phyloP scores from a whole-genome alignment of 1,140 invertebrate species.

The Pinna nobilis region DNA sequence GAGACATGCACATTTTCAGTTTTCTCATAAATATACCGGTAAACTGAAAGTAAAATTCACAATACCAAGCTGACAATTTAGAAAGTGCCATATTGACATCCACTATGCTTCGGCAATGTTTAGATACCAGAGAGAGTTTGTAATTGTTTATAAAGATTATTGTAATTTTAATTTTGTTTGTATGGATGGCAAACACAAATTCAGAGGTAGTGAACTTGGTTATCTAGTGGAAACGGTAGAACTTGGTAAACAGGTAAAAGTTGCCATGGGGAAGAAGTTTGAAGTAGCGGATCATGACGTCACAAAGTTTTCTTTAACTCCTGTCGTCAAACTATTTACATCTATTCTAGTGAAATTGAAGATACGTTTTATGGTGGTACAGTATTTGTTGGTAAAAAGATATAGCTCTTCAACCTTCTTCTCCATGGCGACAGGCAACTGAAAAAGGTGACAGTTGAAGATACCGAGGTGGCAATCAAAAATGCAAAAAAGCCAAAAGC shows the following conservation, averaged over 20 bases:
- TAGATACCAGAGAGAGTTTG: conserved; percentile 41
- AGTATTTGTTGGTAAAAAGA: conserved; percentile 41
- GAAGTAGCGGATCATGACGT: conserved; percentile 44
- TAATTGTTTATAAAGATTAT: conserved; percentile 35
- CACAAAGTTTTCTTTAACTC: conserved; percentile 37
- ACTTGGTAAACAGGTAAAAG: conserved; percentile 36
- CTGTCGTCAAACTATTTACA: conserved; percentile 26
- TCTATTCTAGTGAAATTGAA: conserved; percentile 33
- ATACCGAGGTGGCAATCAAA: conserved; percentile 3
- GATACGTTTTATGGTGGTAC: conserved; percentile 32
- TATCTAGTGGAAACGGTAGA: conserved; percentile 45
- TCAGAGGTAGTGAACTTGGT: conserved; percentile 44
- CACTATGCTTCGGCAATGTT: conserved; percentile 48
- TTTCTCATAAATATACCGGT: conserved; percentile 24
- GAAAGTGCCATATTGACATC: conserved; percentile 28
- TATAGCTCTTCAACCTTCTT: conserved; percentile 32
- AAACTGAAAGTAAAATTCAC: conserved; percentile 41
- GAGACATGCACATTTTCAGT: not conserved
- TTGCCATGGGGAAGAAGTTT: conserved; percentile 27
- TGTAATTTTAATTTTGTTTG: conserved; percentile 21
- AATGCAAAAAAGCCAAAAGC: not conserved
- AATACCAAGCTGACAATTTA: conserved; percentile 38
- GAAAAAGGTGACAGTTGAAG: conserved; percentile 18
- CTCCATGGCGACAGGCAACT: conserved; percentile 22
- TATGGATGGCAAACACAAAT: conserved; percentile 48